Percentiles rank a stretch among this genome's conserved stretches.
These are phyloP conservation scores for Stratiomys singularior DNA, from an alignment of 2,888 invertebrate species.

Conservation along the genomic window DNA sequence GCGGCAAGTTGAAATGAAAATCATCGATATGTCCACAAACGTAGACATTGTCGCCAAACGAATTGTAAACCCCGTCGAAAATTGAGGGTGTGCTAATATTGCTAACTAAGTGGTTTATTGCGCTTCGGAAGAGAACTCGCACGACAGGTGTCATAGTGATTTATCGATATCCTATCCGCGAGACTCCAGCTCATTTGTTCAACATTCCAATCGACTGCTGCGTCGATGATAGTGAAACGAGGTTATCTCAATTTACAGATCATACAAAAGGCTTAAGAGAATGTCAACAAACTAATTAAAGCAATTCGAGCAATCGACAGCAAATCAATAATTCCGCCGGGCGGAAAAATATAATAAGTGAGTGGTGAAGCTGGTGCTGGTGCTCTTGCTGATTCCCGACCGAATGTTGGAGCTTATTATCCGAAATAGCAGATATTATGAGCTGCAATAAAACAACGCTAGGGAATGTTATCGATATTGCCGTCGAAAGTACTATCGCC, in stretches of 20 bases:
- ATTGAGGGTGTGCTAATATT: no score
- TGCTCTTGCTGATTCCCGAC: not conserved
- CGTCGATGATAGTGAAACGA: not conserved
- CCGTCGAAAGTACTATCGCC: not conserved
- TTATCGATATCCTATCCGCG: not conserved
- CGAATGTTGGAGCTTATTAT: not conserved
- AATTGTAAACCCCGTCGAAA: no score
- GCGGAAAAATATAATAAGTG: not conserved
- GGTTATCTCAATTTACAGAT: constrained; percentile 24
- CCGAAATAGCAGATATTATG: not conserved
- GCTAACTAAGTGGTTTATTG: no score
- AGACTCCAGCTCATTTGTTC: not conserved
- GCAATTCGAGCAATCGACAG: constrained; percentile 6
- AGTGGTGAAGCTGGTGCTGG: not conserved
- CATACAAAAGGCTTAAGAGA: not conserved
- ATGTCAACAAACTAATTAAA: constrained; percentile 29
- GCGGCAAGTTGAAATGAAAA: no score
- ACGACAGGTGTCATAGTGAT: not conserved
- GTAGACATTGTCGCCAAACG: no score
- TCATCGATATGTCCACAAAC: no score
- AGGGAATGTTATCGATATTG: not conserved
- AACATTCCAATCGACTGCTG: not conserved
- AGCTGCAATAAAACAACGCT: not conserved
- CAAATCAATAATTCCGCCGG: not conserved
- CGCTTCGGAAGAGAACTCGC: not conserved